Base-by-base conservation (phyloP, 1,140 invertebrate genomes). In the Pseudomyrmex dendroicus region DNA sequence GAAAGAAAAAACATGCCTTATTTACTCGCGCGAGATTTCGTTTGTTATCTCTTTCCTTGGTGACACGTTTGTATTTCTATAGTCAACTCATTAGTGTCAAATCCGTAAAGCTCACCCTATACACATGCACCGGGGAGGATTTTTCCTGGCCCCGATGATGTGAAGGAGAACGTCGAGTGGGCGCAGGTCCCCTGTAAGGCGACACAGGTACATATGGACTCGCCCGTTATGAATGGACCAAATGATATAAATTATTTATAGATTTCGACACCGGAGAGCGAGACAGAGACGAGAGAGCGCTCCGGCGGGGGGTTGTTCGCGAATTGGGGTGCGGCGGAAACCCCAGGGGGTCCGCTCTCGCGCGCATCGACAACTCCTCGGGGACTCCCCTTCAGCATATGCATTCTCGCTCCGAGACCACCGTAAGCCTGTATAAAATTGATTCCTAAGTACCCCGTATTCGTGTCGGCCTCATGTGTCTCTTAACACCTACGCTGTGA, bases 211-310 rank as follows among this genome's bases (percentile, higher is more conserved):
- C 93, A 93, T 93, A 94, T 94, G 92, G 93, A 91, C 92, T 87
- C 78, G 73, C 76, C 66, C 89, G 83, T 84, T 93, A 50, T 73
- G 92, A 94, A 94, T 93, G 92, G 92, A 85, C 91, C 93, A 94
- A 94, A 94, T 94, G 93, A 94, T 94, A 94, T 94, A 94, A 94
- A 94, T 94, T 94, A 94, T 94, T 94, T 94, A 94, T 94, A 91
- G 93, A 93, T 94, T 93, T 94, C 93, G 92, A 93, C 93, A 94
- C 93, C 92, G 90, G 82, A 84, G 63, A 66, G 77, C 66, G 59
- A 66, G 56, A 74, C 74, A 76, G 17, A 63, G 20, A 77, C 48
- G 46, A 73, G 74, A 61, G 77, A 73, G 68, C 64, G 82, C 86
- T 35, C 35, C 35, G 35, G 35, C 35, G 5, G 85, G 70, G 84